Conservation (phyloP, 64 coral and sea anemone genomes). For the Cladopsammia gracilis region DNA sequence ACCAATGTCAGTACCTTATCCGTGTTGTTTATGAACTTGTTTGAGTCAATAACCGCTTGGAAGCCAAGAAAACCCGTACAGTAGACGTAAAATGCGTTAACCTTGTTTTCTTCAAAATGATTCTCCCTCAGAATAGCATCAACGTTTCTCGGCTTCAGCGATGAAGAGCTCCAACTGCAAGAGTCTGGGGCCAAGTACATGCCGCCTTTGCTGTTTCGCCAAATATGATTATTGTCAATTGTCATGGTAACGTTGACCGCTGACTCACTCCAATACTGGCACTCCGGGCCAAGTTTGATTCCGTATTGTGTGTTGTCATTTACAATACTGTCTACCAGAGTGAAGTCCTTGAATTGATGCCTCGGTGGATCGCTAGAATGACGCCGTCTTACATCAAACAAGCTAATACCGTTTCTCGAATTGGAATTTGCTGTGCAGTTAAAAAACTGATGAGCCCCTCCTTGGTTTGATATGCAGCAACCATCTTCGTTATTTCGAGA, state of each 20-base stretch:
- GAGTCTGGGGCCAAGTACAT: conserved; percentile 39
- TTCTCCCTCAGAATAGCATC: conserved; percentile 33
- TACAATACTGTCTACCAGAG: conserved; percentile 32
- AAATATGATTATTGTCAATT: conserved; percentile 60
- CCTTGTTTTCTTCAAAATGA: conserved; percentile 58
- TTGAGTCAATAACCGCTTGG: conserved; percentile 47
- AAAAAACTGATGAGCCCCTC: conserved; percentile 60
- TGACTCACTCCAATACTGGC: conserved; percentile 34
- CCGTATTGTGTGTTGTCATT: conserved; percentile 63
- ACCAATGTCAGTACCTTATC: conserved; percentile 52
- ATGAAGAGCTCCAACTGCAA: conserved; percentile 9
- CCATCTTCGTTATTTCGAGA: conserved; percentile 63
- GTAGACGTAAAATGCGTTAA: conserved; percentile 53
- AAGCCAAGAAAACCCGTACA: conserved; percentile 51
- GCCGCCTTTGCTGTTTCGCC: conserved; percentile 61
- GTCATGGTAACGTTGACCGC: conserved; percentile 58
- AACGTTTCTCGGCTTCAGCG: conserved; percentile 35
- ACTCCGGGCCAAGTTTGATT: conserved; percentile 53
- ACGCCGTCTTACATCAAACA: conserved; percentile 31
- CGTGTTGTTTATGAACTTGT: conserved; percentile 76
- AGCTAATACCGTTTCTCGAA: conserved; percentile 46
- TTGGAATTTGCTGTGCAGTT: conserved; percentile 39
- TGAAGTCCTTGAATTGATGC: conserved; percentile 32
- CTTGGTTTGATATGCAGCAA: conserved; percentile 63
- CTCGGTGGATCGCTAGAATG: conserved; percentile 5